phyloP scores from a whole-genome alignment of 2,888 invertebrate species.

The Alsophila aescularia region DNA sequence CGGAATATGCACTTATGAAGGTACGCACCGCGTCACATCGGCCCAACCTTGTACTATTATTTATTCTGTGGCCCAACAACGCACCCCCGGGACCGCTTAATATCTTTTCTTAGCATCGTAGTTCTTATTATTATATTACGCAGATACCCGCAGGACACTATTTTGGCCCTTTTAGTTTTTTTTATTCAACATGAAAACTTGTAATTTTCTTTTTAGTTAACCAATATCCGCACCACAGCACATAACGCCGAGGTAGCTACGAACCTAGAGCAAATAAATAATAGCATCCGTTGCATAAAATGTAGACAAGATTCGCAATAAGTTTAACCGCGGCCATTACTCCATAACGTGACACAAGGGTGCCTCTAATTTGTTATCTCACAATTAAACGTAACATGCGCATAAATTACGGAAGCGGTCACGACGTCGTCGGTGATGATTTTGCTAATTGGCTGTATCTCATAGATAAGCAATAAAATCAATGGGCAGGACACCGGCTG shows the following conservation, averaged over 20 bases:
- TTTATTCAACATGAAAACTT: slow-evolving; percentile 6
- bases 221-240: background rate
- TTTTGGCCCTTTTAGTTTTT: slow-evolving; percentile 16
- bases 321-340: slow-evolving; percentile 21
- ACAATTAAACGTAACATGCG: slow-evolving; percentile 60
- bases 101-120: slow-evolving; percentile 22
- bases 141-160: slow-evolving; percentile 10
- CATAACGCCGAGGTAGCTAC: slow-evolving; percentile 5
- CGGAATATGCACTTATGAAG: slow-evolving; percentile 24
- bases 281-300: slow-evolving; percentile 19
- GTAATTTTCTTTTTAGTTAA: background rate
- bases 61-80: slow-evolving; percentile 1
- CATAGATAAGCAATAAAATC: slow-evolving; percentile 80
- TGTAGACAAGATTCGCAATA: slow-evolving; percentile 17
- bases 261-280: slow-evolving; percentile 17
- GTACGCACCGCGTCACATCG: slow-evolving; percentile 7
- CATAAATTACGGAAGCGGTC: slow-evolving; percentile 65
- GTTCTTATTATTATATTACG: slow-evolving; percentile 28
- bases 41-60: too few relatives aligned
- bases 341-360: slow-evolving; percentile 43
- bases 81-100: slow-evolving; percentile 6
- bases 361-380: slow-evolving; percentile 47
- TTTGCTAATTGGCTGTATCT: slow-evolving; percentile 79
- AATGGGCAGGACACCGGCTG: slow-evolving; percentile 80
- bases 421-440: slow-evolving; percentile 67